Evolutionary conservation across 37 sponge, comb jelly and placozoan genomes (phyloP).

Genomic region (Halichondria panicea): DNA sequence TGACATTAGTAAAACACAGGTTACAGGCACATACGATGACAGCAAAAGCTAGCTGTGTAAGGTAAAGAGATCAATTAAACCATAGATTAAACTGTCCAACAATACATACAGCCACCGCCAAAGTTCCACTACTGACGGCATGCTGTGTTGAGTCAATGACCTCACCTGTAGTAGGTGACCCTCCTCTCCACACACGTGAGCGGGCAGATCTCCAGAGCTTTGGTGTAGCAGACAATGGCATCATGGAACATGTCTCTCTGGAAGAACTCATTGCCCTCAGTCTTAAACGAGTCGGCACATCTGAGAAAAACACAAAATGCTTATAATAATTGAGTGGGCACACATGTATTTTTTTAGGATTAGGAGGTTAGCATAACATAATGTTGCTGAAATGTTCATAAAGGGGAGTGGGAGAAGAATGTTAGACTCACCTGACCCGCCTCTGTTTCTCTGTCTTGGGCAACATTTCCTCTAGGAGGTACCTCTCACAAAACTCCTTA

Average conservation of each 20-base stretch:
- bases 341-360: not conserved
- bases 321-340: too few relatives aligned
- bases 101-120: not conserved
- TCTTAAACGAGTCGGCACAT: slow-evolving; percentile 25
- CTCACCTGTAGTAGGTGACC: slow-evolving; percentile 45
- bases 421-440: slow-evolving; percentile 8
- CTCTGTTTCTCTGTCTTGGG: slow-evolving; percentile 10
- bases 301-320: too few relatives aligned
- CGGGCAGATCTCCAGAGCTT: slow-evolving; percentile 42
- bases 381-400: not conserved
- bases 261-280: slow-evolving; percentile 42
- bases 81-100: not conserved
- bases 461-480: slow-evolving; percentile 11
- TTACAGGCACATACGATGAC: not conserved
- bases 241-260: not conserved
- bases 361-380: not conserved
- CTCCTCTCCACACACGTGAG: slow-evolving; percentile 38
- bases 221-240: slow-evolving; percentile 43
- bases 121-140: not conserved
- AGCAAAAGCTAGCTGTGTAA: not conserved
- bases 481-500: slow-evolving; percentile 17
- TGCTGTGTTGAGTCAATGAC: not conserved
- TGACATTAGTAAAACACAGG: not conserved
- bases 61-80: not conserved
- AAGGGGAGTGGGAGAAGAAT: not conserved